phyloP scores from a whole-genome alignment of 2,888 invertebrate species.

The Cactoblastis cactorum region DNA sequence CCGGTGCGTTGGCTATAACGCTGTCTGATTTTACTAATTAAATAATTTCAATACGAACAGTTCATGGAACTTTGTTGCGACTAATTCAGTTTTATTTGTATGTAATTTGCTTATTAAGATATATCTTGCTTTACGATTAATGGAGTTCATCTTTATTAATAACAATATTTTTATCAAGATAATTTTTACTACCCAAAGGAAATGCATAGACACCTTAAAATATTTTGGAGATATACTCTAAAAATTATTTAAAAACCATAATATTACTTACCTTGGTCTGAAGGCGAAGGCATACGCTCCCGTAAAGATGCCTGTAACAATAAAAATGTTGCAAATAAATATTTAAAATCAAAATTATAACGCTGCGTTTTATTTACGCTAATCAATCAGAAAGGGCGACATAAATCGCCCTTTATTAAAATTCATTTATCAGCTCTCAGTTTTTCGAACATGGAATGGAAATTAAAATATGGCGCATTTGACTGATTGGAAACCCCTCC shows the following conservation, averaged over 20 bases:
- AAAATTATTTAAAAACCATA: not conserved
- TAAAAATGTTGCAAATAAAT: conserved; percentile 23
- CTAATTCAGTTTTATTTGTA: no score
- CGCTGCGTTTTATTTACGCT: not conserved
- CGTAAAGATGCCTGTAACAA: conserved; percentile 71
- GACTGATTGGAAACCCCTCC: conserved; percentile 71
- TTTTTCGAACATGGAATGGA: conserved; percentile 41
- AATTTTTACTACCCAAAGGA: no score
- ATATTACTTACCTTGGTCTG: conserved; percentile 60
- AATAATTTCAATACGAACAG: not conserved
- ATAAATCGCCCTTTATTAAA: conserved; percentile 37
- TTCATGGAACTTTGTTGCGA: no score
- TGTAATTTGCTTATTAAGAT: no score
- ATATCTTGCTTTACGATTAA: no score
- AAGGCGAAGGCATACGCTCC: conserved; percentile 64
- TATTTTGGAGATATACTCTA: no score
- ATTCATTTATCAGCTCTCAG: conserved; percentile 49
- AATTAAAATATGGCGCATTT: conserved; percentile 70
- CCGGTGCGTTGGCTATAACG: not conserved
- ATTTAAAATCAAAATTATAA: conserved; percentile 9
- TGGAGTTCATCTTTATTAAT: no score
- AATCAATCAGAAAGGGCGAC: conserved; percentile 6
- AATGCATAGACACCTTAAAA: no score
- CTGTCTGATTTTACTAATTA: not conserved
- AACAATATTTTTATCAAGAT: no score